These are phyloP conservation scores for Disparrhopalites patrizii DNA, from an alignment of 2,888 invertebrate species.

Conservation along the genomic window DNA sequence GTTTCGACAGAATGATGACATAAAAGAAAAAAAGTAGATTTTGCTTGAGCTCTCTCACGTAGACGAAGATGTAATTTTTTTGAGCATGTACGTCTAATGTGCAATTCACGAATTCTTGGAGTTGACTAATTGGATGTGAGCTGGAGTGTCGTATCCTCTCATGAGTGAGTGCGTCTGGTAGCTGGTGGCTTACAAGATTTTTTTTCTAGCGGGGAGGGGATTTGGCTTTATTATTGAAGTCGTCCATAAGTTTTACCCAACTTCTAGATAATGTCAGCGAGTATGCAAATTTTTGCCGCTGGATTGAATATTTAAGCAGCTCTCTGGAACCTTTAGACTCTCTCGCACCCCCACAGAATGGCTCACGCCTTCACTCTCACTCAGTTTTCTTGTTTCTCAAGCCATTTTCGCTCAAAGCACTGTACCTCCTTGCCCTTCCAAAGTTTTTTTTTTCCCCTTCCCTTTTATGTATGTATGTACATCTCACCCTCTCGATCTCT, in stretches of 20 bases:
- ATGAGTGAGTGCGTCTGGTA: not conserved
- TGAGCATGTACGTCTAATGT: constrained; percentile 2
- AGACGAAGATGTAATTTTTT: constrained; percentile 7
- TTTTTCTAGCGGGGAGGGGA: not conserved
- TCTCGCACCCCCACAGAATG: no score
- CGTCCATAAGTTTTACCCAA: constrained; percentile 17
- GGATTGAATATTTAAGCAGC: constrained; percentile 31
- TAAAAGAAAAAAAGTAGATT: constrained; percentile 5
- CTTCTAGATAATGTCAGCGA: constrained; percentile 16
- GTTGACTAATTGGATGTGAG: constrained; percentile 23
- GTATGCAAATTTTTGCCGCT: constrained; percentile 32
- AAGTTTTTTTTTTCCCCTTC: no score
- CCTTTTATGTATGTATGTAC: not conserved
- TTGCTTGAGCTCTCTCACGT: no score
- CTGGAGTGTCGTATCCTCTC: constrained; percentile 2
- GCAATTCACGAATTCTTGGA: constrained; percentile 11
- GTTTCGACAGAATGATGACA: not conserved
- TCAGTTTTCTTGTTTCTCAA: no score
- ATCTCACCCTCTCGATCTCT: not conserved
- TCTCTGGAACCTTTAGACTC: not conserved
- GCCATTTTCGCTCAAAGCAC: no score
- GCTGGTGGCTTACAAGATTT: not conserved
- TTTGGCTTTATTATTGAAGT: constrained; percentile 1
- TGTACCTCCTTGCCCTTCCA: no score
- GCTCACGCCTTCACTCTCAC: no score